phyloP scores from a whole-genome alignment of 2,888 invertebrate species.

The Sarcophaga variegata region DNA sequence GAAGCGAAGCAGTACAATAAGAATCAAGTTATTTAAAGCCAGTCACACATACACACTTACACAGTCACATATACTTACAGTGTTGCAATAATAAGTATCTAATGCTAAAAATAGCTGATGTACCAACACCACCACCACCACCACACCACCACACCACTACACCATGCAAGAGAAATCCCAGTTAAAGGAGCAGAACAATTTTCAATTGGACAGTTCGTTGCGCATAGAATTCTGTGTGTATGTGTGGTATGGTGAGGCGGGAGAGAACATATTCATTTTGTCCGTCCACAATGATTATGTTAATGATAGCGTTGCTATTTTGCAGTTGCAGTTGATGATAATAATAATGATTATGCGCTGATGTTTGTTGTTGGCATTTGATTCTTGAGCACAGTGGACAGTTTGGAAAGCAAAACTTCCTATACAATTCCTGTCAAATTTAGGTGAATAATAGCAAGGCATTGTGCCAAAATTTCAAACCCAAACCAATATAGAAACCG shows the following conservation, averaged over 20 bases:
- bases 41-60: conserved; percentile 12
- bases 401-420: background rate
- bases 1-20: background rate
- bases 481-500: too few relatives aligned
- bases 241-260: too few relatives aligned
- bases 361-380: background rate
- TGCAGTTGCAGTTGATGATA: conserved; percentile 13
- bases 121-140: background rate
- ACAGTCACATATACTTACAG: conserved; percentile 19
- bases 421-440: too few relatives aligned
- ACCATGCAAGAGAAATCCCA: background rate
- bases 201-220: conserved; percentile 19
- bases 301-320: conserved; percentile 49
- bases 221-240: conserved; percentile 1
- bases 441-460: too few relatives aligned
- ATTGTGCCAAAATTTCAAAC: too few relatives aligned
- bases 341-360: background rate
- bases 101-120: conserved; percentile 64
- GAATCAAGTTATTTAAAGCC: conserved; percentile 34
- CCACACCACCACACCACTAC: background rate
- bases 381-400: background rate
- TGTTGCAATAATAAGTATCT: conserved; percentile 57
- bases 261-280: background rate
- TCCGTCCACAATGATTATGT: conserved; percentile 44
- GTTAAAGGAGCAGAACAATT: background rate